Percentiles rank a stretch among this genome's conserved stretches.
These are phyloP conservation scores for Lethrus apterus DNA, from an alignment of 1,140 invertebrate species.

Conservation along the genomic window DNA sequence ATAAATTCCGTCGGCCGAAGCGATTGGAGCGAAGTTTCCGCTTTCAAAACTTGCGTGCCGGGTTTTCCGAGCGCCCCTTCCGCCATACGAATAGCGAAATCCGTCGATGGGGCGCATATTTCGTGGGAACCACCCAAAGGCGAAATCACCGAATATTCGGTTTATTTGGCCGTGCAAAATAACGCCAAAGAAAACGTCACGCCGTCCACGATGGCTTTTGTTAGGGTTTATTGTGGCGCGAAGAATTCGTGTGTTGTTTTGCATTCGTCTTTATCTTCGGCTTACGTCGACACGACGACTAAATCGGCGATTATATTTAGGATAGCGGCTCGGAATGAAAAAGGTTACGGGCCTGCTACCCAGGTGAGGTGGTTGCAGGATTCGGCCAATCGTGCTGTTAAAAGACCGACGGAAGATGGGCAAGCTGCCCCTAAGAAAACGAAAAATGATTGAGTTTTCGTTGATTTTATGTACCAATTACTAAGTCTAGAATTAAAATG, in stretches of 20 bases:
- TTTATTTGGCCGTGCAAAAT: conserved; percentile 92
- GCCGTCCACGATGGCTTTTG: conserved; percentile 63
- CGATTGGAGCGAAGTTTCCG: conserved; percentile 89
- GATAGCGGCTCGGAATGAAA: conserved; percentile 95
- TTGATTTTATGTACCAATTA: neutral
- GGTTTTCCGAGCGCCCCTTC: conserved; percentile 96
- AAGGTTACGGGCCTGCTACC: conserved; percentile 95
- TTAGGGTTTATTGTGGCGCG: conserved; percentile 89
- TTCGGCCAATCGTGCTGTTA: conserved; percentile 33
- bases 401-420: conserved; percentile 20
- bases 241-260: conserved; percentile 86
- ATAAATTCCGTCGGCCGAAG: conserved; percentile 92
- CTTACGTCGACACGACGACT: conserved; percentile 91
- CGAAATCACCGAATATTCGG: conserved; percentile 95
- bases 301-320: conserved; percentile 98
- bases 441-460: conserved; percentile 8
- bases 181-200: conserved; percentile 30
- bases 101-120: conserved; percentile 86
- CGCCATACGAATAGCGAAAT: conserved; percentile 98
- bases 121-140: conserved; percentile 97
- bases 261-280: conserved; percentile 72
- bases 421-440: conserved; percentile 5
- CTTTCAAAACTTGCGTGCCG: conserved; percentile 94
- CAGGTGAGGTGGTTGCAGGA: conserved; percentile 99
- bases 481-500: neutral